These are phyloP conservation scores for Uloborus diversus DNA, from an alignment of 1,140 invertebrate species.

Conservation along the genomic window DNA sequence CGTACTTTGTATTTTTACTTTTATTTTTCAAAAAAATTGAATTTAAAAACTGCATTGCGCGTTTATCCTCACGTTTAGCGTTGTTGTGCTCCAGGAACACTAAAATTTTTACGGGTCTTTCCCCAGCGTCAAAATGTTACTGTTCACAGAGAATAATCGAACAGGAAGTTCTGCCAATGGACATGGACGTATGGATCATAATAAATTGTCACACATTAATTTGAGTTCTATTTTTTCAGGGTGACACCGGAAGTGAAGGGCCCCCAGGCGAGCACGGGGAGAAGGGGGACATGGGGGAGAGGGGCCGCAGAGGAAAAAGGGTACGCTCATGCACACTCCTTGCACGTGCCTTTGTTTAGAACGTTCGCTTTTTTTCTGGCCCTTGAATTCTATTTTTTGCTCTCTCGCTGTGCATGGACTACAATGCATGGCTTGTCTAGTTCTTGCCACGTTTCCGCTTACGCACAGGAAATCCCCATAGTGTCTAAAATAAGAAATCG, in stretches of 20 bases:
- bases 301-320: constrained; percentile 55
- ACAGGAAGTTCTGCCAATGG: too few species aligned
- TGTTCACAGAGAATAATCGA: too few species aligned
- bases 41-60: too few species aligned
- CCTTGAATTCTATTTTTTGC: background rate
- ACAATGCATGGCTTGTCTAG: background rate
- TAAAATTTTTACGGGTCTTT: too few species aligned
- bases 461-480: background rate
- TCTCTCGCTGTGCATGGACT: background rate
- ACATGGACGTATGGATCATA: too few species aligned
- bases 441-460: background rate
- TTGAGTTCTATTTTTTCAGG: constrained; percentile 60
- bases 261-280: constrained; percentile 55
- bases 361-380: background rate
- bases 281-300: constrained; percentile 57
- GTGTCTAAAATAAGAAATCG: too few species aligned
- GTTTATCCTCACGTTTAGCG: too few species aligned
- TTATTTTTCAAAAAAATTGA: too few species aligned
- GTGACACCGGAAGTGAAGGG: constrained; percentile 50
- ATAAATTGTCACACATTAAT: too few species aligned
- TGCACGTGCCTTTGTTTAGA: background rate
- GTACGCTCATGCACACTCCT: constrained; percentile 9
- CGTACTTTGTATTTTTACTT: too few species aligned
- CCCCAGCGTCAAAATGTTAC: too few species aligned
- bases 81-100: too few species aligned